Percentiles rank a stretch among this genome's conserved stretches.
Evolutionary conservation across 2,113 vertebrate genomes (phyloP).

Genomic region (Hiodon alosoides): DNA sequence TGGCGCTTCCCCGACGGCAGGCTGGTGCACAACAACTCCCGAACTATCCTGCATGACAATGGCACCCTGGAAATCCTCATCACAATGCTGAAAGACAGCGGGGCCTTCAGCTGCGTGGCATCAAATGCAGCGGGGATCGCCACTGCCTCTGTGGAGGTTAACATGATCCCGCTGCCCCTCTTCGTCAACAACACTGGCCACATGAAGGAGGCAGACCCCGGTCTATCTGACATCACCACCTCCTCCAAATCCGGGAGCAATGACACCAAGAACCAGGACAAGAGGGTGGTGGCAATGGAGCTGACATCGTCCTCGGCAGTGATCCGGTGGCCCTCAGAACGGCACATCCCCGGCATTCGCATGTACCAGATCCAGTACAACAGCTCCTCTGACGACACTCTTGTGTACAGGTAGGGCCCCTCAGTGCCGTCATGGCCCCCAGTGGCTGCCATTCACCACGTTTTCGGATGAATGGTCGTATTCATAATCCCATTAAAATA

Average conservation of each 20-base stretch:
- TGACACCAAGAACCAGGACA: conserved; percentile 69
- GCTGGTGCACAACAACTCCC: conserved; percentile 79
- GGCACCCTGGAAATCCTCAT: conserved; percentile 85
- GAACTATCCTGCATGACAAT: conserved; percentile 72
- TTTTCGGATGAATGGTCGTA: no score
- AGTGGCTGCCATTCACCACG: no score
- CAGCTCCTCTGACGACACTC: conserved; percentile 80
- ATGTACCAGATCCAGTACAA: conserved; percentile 96
- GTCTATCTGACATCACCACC: conserved; percentile 85
- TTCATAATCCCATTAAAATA: no score
- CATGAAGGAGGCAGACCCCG: conserved; percentile 71
- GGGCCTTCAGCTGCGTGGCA: conserved; percentile 83
- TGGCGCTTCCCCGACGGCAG: conserved; percentile 85
- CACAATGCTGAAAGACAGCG: conserved; percentile 83
- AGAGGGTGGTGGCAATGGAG: conserved; percentile 68
- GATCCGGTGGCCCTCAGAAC: conserved; percentile 81
- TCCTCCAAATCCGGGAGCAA: conserved; percentile 75
- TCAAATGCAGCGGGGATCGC: conserved; percentile 86
- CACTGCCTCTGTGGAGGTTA: conserved; percentile 74
- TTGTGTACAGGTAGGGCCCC: conserved; percentile 79
- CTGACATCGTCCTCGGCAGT: conserved; percentile 77
- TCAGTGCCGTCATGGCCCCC: no score
- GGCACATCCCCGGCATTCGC: conserved; percentile 79
- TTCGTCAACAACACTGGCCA: conserved; percentile 73
- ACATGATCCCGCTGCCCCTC: conserved; percentile 78